Base-by-base conservation (phyloP, 2,888 invertebrate genomes). In the Hybos culiciformis region DNA sequence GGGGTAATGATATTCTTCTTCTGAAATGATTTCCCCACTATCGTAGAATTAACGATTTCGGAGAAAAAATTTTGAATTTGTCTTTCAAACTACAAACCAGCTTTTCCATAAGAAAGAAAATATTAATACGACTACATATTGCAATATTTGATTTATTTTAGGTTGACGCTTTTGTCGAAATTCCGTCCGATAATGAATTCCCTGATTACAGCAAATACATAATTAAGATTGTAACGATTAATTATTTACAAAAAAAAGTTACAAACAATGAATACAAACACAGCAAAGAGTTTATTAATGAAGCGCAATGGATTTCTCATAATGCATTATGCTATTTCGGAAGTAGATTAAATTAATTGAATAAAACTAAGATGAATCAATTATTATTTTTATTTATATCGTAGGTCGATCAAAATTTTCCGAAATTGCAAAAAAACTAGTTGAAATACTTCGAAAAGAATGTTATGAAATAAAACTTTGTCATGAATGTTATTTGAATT, bases 381-480 rank as follows among this genome's bases (percentile, higher is more conserved):
- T n/a, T n/a, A n/a, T 7, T 40, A 39, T 50, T 62, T 67, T 41
- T 68, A n/a, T n/a, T n/a, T n/a, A n/a, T n/a, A n/a, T n/a, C n/a
- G n/a, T n/a, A 85, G 85, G 75, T 42, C 46, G 37, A 59, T 83
- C 82, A 32, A 86, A 84, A 65, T 62, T 87, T 53, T 84, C 86
- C 4, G 71, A 73, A 29, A 74, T 75, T 6, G 90, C 90, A 6
- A 84, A 84, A 52, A 72, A 77, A 37, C 72, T 93, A 47, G 70
- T 91, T 11, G 87, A 90, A 60, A 77, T 85, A 4, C 87, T 88
- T 50, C 82, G 83, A 50, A 82, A 86, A 53, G 92, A 94, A 70
- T 82, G 88, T 70, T 77, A 77, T 34, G 93, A 94, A 69, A 87
- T 94, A 46, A 91, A 94, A 61, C 84, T 88, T 15, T 96, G 94